These are phyloP conservation scores for Jaculus jaculus DNA, from an alignment of 2,113 vertebrate species.

Conservation along the genomic window DNA sequence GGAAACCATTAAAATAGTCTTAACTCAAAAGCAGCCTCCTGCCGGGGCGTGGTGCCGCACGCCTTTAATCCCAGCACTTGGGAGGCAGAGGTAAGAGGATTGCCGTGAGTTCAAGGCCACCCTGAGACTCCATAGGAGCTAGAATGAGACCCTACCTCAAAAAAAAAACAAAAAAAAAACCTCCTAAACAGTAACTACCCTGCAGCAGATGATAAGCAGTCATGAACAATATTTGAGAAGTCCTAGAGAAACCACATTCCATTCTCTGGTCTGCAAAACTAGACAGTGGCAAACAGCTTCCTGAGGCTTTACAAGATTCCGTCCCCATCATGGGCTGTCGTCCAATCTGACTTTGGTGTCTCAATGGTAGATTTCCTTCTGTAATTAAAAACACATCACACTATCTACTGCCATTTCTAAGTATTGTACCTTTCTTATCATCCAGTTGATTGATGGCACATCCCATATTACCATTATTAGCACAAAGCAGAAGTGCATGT, in stretches of 20 bases:
- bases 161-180: too few relatives aligned
- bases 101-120: too few relatives aligned
- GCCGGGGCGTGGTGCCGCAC: not conserved
- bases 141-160: too few relatives aligned
- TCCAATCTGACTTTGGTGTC: slow-evolving; percentile 22
- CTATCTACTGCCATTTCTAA: slow-evolving; percentile 44
- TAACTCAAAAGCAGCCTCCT: not conserved
- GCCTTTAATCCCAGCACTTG: too few relatives aligned
- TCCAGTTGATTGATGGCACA: slow-evolving; percentile 28
- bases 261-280: not conserved
- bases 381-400: slow-evolving; percentile 17
- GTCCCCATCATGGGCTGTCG: not conserved
- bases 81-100: too few relatives aligned
- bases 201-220: not conserved
- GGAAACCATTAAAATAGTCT: not conserved
- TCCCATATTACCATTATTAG: slow-evolving; percentile 46
- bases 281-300: not conserved
- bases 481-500: slow-evolving; percentile 73
- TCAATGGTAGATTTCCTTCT: not conserved
- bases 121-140: too few relatives aligned
- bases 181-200: not conserved
- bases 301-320: not conserved
- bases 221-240: not conserved
- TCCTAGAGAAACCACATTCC: not conserved
- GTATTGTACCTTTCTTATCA: slow-evolving; percentile 67